phyloP scores from a whole-genome alignment of 1,140 invertebrate genomes.

The Drosophila pandora region DNA sequence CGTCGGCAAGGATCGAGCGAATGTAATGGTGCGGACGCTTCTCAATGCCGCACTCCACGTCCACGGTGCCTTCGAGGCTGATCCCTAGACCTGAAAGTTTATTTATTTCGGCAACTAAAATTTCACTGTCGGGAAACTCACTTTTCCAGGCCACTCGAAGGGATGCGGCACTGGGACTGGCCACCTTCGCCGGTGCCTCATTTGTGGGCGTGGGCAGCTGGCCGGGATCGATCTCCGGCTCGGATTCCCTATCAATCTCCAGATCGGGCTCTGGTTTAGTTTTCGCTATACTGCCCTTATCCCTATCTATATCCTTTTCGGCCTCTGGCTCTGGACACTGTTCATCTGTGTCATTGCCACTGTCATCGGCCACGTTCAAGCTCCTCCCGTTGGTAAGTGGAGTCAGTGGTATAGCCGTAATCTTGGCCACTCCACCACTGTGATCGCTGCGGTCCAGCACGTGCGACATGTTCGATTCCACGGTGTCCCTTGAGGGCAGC shows the following conservation, averaged over 20 bases:
- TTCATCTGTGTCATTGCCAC: slow-evolving; percentile 75
- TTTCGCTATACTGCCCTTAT: background rate
- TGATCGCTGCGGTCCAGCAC: slow-evolving; percentile 81
- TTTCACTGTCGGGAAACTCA: slow-evolving; percentile 89
- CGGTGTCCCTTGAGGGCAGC: slow-evolving; percentile 87
- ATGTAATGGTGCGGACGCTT: slow-evolving; percentile 94
- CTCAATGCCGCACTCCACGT: slow-evolving; percentile 93
- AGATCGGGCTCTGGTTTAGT: background rate
- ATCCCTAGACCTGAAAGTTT: slow-evolving; percentile 95
- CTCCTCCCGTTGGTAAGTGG: slow-evolving; percentile 38
- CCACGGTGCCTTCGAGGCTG: slow-evolving; percentile 96
- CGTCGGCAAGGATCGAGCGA: slow-evolving; percentile 92
- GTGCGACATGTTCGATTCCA: slow-evolving; percentile 86
- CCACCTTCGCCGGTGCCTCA: slow-evolving; percentile 35
- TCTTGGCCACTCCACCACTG: slow-evolving; percentile 53
- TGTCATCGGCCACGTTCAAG: slow-evolving; percentile 51
- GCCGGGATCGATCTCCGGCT: slow-evolving; percentile 12
- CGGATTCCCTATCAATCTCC: slow-evolving; percentile 1
- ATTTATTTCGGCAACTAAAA: slow-evolving; percentile 91
- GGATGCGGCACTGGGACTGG: slow-evolving; percentile 73
- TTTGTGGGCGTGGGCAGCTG: slow-evolving; percentile 56
- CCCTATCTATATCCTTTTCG: slow-evolving; percentile 14
- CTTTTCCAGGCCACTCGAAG: slow-evolving; percentile 87
- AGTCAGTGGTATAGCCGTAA: slow-evolving; percentile 30
- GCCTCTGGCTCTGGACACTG: slow-evolving; percentile 67